Base-by-base conservation (phyloP, 2,113 vertebrate genomes). In the Syrmaticus mikado region DNA sequence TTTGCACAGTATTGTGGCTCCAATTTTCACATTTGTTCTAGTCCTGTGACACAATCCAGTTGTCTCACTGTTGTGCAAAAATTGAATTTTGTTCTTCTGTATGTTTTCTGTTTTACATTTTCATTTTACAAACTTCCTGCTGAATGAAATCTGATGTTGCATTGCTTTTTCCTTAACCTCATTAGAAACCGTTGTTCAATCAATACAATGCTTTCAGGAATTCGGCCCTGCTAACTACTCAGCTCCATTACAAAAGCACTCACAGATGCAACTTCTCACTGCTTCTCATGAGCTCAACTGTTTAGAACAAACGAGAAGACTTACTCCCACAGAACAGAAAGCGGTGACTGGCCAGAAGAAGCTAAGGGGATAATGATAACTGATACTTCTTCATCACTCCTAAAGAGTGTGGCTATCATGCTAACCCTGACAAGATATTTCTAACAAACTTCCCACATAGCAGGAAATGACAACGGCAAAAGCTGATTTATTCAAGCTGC, bases 401-500 rank as follows among this genome's bases (percentile, higher is more conserved):
- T 83, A 85, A 57, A 87, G 82, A 94, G 85, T 75, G 83, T 60
- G 89, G 75, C 87, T 74, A 92, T 93, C 91, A 1, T 67, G 87
- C 84, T 93, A 94, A 96, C 85, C 87, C 79, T 87, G 91, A 84
- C 75, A 77, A 85, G 34, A 30, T 6, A 70, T 93, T 95, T 80
- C 71, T 12, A 79, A 58, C 52, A 43, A 85, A 95, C 87, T 71
- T 91, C 55, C 65, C 41, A 32, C 25, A 17, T 3, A 73, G 87
- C 68, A 67, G 89, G 79, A 80, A 92, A 93, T 71, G 89, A 93
- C 91, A 92, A 94, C 43, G 90, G 89, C n/a, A 4, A 91, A 94
- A 93, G 89, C 93, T 93, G 85, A 93, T 95, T 94, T 89, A 89
- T 91, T 93, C 93, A 87, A 83, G 93, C 93, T 94, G 85, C 75